Evolutionary conservation across 2,797 vertebrate species (phyloP).

Genomic region (Limnodromus scolopaceus): DNA sequence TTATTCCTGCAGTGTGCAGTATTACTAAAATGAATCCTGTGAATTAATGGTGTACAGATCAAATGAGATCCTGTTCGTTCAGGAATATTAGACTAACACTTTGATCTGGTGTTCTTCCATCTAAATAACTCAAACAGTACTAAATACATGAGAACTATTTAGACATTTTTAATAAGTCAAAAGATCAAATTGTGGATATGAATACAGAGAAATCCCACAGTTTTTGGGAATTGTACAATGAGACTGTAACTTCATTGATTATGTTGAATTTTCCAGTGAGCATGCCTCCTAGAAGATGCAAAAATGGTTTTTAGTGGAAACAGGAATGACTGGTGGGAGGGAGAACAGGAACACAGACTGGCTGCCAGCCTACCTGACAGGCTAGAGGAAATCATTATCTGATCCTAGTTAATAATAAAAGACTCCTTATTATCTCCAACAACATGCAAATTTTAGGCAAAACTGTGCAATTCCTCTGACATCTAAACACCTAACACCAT

Average conservation of each 20-base stretch:
- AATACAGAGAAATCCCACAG: neutral
- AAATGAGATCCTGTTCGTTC: neutral
- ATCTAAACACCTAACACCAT: neutral
- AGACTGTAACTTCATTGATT: neutral
- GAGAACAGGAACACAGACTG: neutral
- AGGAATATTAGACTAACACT: neutral
- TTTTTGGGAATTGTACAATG: rapidly evolving
- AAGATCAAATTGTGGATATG: neutral
- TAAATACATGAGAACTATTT: neutral
- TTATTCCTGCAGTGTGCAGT: neutral
- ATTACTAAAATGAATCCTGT: neutral
- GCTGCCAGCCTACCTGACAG: neutral
- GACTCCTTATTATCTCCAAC: neutral
- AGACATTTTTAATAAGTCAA: neutral
- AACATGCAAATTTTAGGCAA: neutral
- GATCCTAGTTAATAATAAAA: neutral
- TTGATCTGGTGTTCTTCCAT: neutral
- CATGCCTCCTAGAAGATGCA: neutral
- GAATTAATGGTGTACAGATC: neutral
- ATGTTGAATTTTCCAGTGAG: neutral
- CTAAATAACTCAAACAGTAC: neutral
- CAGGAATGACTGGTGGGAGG: neutral
- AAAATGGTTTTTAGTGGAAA: neutral
- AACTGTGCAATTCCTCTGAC: neutral
- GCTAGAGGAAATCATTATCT: neutral